Base-by-base conservation (phyloP, 1,140 invertebrate genomes). In the Drosophila micromelanica region DNA sequence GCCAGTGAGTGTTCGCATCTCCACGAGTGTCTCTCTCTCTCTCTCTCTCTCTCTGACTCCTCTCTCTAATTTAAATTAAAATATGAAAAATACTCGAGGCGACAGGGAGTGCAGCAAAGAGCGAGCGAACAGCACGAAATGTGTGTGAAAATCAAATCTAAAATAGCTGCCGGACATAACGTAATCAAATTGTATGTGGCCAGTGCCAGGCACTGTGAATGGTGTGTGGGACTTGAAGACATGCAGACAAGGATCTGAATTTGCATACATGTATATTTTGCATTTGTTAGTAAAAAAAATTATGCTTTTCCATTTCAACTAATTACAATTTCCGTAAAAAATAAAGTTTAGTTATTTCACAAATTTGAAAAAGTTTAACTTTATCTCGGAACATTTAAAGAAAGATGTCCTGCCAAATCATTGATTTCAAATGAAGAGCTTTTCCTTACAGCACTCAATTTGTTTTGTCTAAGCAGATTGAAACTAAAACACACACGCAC, bases 101-200 rank as follows among this genome's bases (percentile, higher is more conserved):
- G 73, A n/a, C 17, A 49, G 43, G 38, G 5, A 59, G 17, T 15
- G 56, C 59, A 71, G 49, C 55, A 46, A 13, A 72, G 45, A 52
- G 59, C 20, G 23, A 37, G 61, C 17, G 43, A 20, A 40, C 27
- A 57, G 52, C 32, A 52, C 30, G 48, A 35, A 64, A 65, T 56
- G 75, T 70, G 72, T 78, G 73, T 72, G 76, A 84, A 89, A 89
- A 89, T 89, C 84, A 89, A 84, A 89, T 89, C 76, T 89, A 89
- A 89, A 89, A 90, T 89, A 80, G 84, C 84, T 84, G 79, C 80
- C 81, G 84, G 84, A 89, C 84, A 90, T 80, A 81, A 75, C 64
- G 55, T 87, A 87, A 87, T 87, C 85, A 89, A 89, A 87, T 87
- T 86, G 55, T 62, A 69, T 55, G 49, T 64, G 37, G 37, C 30